Evolutionary conservation across 1,140 invertebrate species (phyloP).

Genomic region (Steinernema feltiae): DNA sequence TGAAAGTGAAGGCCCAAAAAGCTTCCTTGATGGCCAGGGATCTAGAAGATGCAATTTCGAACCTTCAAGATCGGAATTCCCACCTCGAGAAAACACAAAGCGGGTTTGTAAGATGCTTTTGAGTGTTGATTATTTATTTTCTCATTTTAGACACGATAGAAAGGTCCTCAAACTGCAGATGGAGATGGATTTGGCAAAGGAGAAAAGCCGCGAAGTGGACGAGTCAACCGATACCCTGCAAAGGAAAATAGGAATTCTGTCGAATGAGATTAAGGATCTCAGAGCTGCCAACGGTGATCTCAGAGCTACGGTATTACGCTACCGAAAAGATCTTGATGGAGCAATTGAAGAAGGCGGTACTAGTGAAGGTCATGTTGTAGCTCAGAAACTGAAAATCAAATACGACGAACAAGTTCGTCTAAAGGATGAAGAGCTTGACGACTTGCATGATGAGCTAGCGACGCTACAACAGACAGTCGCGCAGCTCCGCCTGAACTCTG

Average conservation of each 20-base stretch:
- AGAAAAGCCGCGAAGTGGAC: slow-evolving; percentile 18
- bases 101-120: too few relatives aligned
- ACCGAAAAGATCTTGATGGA: slow-evolving; percentile 12
- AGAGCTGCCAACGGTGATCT: background rate
- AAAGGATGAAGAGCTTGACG: slow-evolving; percentile 40
- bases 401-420: slow-evolving; percentile 21
- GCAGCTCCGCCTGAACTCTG: slow-evolving; percentile 26
- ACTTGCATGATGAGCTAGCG: slow-evolving; percentile 25
- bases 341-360: slow-evolving; percentile 22
- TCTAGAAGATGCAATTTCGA: slow-evolving; percentile 25
- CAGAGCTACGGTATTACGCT: background rate
- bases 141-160: slow-evolving; percentile 32
- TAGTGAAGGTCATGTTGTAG: background rate
- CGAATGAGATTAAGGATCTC: slow-evolving; percentile 18
- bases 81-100: slow-evolving; percentile 30
- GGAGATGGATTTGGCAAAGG: slow-evolving; percentile 13
- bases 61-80: slow-evolving; percentile 31
- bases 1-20: slow-evolving; percentile 32
- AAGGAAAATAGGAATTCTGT: slow-evolving; percentile 17
- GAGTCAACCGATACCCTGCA: slow-evolving; percentile 15
- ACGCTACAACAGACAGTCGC: slow-evolving; percentile 28
- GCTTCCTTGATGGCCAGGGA: slow-evolving; percentile 22
- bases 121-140: too few relatives aligned
- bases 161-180: slow-evolving; percentile 24
- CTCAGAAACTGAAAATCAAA: slow-evolving; percentile 31